Evolutionary conservation across 2,113 vertebrate species (phyloP).

Genomic region (Anser cygnoides): DNA sequence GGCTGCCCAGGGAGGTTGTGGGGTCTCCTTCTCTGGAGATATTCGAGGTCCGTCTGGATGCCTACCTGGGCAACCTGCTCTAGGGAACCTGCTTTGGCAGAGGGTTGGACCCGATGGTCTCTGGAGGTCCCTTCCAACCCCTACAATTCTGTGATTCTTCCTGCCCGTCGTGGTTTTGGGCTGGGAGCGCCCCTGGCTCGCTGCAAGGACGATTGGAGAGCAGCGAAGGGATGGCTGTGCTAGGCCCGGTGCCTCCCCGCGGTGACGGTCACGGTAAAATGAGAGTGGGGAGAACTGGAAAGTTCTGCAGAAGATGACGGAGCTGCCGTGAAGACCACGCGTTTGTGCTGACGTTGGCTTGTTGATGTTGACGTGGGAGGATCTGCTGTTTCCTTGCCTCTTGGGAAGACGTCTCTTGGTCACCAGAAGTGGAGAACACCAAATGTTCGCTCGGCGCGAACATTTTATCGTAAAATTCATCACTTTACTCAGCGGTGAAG

Average conservation of each 20-base stretch:
- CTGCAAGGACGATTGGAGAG: too few species aligned
- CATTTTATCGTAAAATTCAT: too few species aligned
- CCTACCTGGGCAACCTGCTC: too few species aligned
- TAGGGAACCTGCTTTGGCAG: too few species aligned
- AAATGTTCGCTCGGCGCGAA: accelerated
- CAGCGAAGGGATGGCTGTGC: accelerated
- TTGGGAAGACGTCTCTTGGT: background rate
- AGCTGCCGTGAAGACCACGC: accelerated
- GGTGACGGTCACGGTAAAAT: accelerated
- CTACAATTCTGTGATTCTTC: too few species aligned
- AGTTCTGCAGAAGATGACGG: accelerated
- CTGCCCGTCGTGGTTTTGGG: background rate
- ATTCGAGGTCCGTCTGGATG: too few species aligned
- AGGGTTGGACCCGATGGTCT: too few species aligned
- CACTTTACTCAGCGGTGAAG: accelerated
- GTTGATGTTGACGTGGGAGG: background rate
- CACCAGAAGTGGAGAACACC: background rate
- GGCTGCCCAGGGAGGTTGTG: too few species aligned
- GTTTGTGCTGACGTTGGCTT: background rate
- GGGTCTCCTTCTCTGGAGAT: too few species aligned
- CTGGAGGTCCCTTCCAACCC: too few species aligned
- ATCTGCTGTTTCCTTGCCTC: too few species aligned
- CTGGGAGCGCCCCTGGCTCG: background rate
- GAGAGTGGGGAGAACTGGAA: accelerated
- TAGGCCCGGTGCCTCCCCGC: too few species aligned